These are phyloP conservation scores for Diplogasteroides magnus DNA, from an alignment of 1,140 invertebrate species.

Conservation along the genomic window DNA sequence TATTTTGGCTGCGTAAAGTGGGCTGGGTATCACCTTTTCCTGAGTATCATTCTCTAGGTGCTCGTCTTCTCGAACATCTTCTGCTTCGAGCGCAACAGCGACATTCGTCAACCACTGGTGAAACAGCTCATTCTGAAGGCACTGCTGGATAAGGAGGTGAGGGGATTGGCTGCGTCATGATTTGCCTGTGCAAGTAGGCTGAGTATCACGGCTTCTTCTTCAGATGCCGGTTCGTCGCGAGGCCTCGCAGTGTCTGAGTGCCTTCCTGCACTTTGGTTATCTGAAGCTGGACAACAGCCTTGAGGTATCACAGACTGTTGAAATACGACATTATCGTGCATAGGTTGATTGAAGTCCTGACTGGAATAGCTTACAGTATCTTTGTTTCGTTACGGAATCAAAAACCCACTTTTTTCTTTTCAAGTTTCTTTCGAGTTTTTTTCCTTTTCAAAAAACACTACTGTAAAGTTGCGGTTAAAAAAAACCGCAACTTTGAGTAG, in stretches of 20 bases:
- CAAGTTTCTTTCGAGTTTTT: too few relatives aligned
- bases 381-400: too few relatives aligned
- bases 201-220: not conserved
- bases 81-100: not conserved
- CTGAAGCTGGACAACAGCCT: constrained; percentile 6
- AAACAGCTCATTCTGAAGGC: not conserved
- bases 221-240: constrained; percentile 12
- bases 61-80: constrained; percentile 15
- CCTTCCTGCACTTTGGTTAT: constrained; percentile 13
- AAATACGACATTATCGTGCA: too few relatives aligned
- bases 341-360: too few relatives aligned
- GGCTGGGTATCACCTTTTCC: too few relatives aligned
- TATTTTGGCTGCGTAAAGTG: constrained; percentile 3
- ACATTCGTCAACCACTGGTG: not conserved
- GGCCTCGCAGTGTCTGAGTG: constrained; percentile 1
- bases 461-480: too few relatives aligned
- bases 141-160: constrained; percentile 3
- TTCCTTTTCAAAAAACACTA: too few relatives aligned
- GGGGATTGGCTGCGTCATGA: not conserved
- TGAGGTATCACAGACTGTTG: too few relatives aligned
- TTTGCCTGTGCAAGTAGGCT: not conserved
- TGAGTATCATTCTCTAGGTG: constrained; percentile 5
- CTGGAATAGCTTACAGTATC: too few relatives aligned
- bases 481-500: too few relatives aligned
- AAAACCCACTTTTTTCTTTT: too few relatives aligned